Evolutionary conservation across 1,140 invertebrate genomes (phyloP).

Genomic region (Laupala kohalensis): DNA sequence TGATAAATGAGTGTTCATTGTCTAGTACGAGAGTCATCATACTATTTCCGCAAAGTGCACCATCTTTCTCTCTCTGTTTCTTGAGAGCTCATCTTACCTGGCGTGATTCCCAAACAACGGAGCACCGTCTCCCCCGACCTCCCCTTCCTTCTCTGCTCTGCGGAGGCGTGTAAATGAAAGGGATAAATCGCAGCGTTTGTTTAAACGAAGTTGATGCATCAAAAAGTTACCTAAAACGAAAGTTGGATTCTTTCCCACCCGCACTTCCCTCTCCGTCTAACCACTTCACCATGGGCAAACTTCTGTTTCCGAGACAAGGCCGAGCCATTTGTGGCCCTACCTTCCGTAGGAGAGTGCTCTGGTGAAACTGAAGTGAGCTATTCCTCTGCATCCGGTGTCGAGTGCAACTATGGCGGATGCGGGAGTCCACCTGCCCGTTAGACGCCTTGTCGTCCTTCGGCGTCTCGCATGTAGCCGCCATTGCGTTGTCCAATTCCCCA

Average conservation of each 20-base stretch:
- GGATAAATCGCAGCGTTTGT: neutral
- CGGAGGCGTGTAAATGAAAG: neutral
- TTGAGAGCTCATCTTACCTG: too few relatives aligned
- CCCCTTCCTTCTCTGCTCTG: too few relatives aligned
- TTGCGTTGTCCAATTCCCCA: neutral
- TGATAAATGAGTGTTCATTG: too few relatives aligned
- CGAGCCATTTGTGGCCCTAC: neutral
- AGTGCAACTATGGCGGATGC: neutral
- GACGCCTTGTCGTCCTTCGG: neutral
- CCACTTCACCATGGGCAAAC: neutral
- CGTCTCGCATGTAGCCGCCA: neutral
- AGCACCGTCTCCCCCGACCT: too few relatives aligned
- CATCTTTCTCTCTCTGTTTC: too few relatives aligned
- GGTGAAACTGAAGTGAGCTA: neutral
- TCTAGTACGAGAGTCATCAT: too few relatives aligned
- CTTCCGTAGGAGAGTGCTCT: neutral
- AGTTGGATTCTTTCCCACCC: too few relatives aligned
- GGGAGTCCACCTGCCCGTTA: neutral
- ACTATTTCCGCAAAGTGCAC: too few relatives aligned
- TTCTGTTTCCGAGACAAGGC: neutral
- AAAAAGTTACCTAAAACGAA: neutral
- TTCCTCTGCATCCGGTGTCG: neutral
- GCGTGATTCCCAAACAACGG: neutral
- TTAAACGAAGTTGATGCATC: neutral
- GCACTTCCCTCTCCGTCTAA: neutral